A percentile compares a stretch with the other conserved stretches of the same genome.
These are phyloP conservation scores for Maccullochella peelii DNA, from an alignment of 2,113 vertebrate genomes.

Conservation along the genomic window DNA sequence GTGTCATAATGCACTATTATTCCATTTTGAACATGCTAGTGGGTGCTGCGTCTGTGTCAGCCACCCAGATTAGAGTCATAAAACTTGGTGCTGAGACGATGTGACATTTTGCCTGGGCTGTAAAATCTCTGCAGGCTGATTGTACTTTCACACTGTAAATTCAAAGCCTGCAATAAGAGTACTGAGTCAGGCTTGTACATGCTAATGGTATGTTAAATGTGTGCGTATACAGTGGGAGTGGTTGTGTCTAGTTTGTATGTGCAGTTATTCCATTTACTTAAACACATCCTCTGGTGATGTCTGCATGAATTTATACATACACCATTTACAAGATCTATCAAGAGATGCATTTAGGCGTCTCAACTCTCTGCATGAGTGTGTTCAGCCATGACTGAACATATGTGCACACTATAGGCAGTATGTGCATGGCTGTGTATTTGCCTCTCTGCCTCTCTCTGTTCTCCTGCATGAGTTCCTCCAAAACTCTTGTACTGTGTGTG, in stretches of 20 bases:
- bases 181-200: slow-evolving; percentile 43
- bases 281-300: slow-evolving; percentile 14
- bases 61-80: slow-evolving; percentile 75
- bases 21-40: slow-evolving; percentile 71
- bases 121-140: slow-evolving; percentile 71
- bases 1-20: slow-evolving; percentile 76
- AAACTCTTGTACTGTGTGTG: background rate
- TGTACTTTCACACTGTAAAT: slow-evolving; percentile 59
- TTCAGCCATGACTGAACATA: slow-evolving; percentile 16
- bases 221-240: slow-evolving; percentile 11
- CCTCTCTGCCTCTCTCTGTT: slow-evolving; percentile 3
- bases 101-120: slow-evolving; percentile 75
- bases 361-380: background rate
- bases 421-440: slow-evolving; percentile 26
- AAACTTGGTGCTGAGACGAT: slow-evolving; percentile 67
- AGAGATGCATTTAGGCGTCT: background rate
- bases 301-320: background rate
- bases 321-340: slow-evolving; percentile 10
- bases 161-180: slow-evolving; percentile 31
- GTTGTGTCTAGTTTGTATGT: background rate
- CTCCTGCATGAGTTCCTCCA: background rate
- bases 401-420: slow-evolving; percentile 2
- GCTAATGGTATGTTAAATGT: slow-evolving; percentile 47
- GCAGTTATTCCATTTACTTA: slow-evolving; percentile 24
- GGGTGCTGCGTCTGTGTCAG: slow-evolving; percentile 62